Conservation (phyloP, 2,797 vertebrate genomes). For the Periophthalmus magnuspinnatus region DNA sequence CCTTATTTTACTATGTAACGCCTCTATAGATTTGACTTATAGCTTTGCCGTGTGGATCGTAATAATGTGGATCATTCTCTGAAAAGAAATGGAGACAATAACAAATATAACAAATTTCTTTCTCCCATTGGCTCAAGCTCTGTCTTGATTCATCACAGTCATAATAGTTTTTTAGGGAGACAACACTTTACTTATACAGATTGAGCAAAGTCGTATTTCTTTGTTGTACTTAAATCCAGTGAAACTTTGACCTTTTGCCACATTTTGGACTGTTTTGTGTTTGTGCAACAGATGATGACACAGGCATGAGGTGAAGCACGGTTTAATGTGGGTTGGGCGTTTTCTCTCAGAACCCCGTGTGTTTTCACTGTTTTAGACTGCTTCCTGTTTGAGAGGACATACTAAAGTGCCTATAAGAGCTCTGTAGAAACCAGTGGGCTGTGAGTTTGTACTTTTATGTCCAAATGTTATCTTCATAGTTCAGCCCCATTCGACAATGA, state of each 20-base stretch:
- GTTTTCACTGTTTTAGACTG: constrained; percentile 12
- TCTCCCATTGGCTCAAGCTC: neutral
- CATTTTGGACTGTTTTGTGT: neutral
- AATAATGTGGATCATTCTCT: no score
- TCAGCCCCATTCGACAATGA: neutral
- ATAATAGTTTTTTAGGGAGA: no score
- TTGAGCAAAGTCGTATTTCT: neutral
- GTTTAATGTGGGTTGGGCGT: neutral
- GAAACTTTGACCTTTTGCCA: neutral
- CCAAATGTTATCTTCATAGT: neutral
- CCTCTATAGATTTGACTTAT: no score
- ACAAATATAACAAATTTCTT: neutral
- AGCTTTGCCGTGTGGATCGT: no score
- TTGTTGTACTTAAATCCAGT: neutral
- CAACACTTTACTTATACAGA: no score
- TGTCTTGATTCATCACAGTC: neutral
- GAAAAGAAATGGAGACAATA: neutral
- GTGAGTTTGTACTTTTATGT: neutral
- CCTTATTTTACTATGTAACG: no score
- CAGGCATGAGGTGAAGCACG: neutral
- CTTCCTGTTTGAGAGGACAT: constrained; percentile 55
- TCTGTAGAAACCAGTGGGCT: constrained; percentile 4
- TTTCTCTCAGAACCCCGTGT: neutral
- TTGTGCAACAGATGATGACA: constrained; percentile 8
- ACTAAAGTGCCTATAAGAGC: neutral